phyloP scores from a whole-genome alignment of 2,888 invertebrate species.

The Xestia sexstrigata region DNA sequence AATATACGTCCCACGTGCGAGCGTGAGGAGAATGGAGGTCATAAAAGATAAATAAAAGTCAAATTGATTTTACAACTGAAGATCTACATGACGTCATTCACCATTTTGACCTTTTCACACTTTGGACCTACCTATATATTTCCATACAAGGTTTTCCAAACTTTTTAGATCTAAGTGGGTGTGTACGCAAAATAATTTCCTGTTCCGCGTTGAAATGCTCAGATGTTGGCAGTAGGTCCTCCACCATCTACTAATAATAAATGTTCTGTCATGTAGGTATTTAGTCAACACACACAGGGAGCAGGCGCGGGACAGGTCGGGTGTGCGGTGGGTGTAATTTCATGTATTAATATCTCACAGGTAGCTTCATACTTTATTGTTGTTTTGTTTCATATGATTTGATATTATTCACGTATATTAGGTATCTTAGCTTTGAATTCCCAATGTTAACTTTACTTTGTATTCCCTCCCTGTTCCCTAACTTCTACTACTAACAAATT shows the following conservation, averaged over 20 bases:
- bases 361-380: no score
- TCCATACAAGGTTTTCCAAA: neutral
- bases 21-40: constrained; percentile 24
- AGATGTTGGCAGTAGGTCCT: neutral
- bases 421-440: no score
- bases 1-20: constrained; percentile 23
- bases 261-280: neutral
- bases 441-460: no score
- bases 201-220: neutral
- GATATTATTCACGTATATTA: no score
- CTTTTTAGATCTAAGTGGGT: neutral
- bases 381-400: no score
- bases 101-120: neutral
- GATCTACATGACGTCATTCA: neutral
- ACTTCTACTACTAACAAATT: no score
- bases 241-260: neutral
- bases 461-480: neutral
- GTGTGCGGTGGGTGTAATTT: no score
- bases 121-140: neutral
- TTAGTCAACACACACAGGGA: neutral
- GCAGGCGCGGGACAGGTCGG: neutral
- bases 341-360: no score
- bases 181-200: neutral
- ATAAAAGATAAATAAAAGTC: constrained; percentile 19
- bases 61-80: constrained; percentile 39